A percentile compares a stretch with the other conserved stretches of the same genome.
Evolutionary conservation across 2,888 invertebrate genomes (phyloP).

Genomic region (Heliconius aoede): DNA sequence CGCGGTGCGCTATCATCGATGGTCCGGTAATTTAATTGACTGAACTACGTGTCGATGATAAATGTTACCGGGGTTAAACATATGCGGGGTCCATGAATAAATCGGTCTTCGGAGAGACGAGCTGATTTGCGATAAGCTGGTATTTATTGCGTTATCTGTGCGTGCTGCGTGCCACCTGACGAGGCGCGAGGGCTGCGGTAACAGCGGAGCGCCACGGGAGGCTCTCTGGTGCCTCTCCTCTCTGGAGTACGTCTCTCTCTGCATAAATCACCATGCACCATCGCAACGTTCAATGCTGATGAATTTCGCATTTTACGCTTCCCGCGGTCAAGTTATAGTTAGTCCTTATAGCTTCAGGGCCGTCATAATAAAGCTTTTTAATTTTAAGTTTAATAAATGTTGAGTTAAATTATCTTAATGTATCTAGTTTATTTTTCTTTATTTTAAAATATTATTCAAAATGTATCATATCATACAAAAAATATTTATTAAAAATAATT

Average conservation of each 20-base stretch:
- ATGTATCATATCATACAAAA: too few species aligned
- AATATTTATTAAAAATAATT: too few species aligned
- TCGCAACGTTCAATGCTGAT: slow-evolving; percentile 66
- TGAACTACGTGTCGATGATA: slow-evolving; percentile 77
- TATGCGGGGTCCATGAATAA: slow-evolving; percentile 78
- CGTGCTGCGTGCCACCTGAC: slow-evolving; percentile 71
- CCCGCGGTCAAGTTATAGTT: slow-evolving; percentile 50
- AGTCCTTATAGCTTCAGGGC: slow-evolving; percentile 11
- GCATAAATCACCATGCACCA: slow-evolving; percentile 67
- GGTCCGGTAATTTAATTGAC: slow-evolving; percentile 81
- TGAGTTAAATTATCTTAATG: background rate
- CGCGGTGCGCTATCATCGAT: slow-evolving; percentile 70
- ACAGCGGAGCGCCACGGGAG: slow-evolving; percentile 69
- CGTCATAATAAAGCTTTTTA: slow-evolving; percentile 1
- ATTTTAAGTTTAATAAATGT: background rate
- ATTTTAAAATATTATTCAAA: too few species aligned
- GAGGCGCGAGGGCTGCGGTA: slow-evolving; percentile 50
- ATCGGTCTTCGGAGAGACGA: slow-evolving; percentile 76
- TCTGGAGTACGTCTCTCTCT: slow-evolving; percentile 55
- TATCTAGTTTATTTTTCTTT: too few species aligned
- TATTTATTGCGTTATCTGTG: slow-evolving; percentile 82
- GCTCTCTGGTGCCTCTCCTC: slow-evolving; percentile 67
- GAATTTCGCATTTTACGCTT: slow-evolving; percentile 59
- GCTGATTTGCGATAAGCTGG: slow-evolving; percentile 82
- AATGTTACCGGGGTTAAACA: slow-evolving; percentile 79